These are phyloP conservation scores for Parapristionchus giblindavisi DNA, from an alignment of 2,888 invertebrate genomes.

Conservation along the genomic window DNA sequence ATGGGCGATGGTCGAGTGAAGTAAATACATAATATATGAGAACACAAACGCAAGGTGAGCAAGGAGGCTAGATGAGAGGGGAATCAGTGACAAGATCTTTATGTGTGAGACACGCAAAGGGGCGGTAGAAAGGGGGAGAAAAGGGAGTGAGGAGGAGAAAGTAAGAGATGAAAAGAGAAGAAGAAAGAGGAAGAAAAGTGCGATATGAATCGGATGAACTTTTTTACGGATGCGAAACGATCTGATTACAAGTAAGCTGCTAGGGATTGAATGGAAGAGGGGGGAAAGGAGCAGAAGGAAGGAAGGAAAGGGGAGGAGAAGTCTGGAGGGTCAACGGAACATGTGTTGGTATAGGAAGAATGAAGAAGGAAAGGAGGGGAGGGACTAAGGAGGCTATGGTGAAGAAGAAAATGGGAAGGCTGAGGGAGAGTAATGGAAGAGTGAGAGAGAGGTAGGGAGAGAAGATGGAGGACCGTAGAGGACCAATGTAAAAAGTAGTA, in stretches of 20 bases:
- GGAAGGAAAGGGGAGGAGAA: too few relatives aligned
- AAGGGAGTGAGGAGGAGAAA: not conserved
- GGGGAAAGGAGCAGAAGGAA: not conserved
- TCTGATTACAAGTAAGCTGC: too few relatives aligned
- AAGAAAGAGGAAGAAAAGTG: not conserved
- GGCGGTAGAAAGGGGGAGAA: not conserved
- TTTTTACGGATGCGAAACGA: too few relatives aligned
- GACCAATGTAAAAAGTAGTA: constrained; percentile 5
- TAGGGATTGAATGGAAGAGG: too few relatives aligned
- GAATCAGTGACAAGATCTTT: not conserved
- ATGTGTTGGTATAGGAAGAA: constrained; percentile 9
- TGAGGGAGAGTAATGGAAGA: not conserved
- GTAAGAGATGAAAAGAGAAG: not conserved
- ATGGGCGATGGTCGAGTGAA: not conserved
- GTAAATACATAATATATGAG: not conserved
- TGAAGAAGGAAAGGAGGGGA: not conserved
- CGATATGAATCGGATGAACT: too few relatives aligned
- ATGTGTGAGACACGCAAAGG: not conserved
- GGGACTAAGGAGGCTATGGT: not conserved
- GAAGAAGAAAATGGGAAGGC: not conserved
- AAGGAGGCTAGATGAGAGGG: not conserved
- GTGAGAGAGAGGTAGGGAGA: not conserved
- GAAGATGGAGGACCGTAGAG: not conserved
- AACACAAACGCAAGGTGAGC: not conserved
- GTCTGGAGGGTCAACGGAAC: too few relatives aligned